Conservation (phyloP, 2,113 vertebrate genomes). For the Lepus timidus region DNA sequence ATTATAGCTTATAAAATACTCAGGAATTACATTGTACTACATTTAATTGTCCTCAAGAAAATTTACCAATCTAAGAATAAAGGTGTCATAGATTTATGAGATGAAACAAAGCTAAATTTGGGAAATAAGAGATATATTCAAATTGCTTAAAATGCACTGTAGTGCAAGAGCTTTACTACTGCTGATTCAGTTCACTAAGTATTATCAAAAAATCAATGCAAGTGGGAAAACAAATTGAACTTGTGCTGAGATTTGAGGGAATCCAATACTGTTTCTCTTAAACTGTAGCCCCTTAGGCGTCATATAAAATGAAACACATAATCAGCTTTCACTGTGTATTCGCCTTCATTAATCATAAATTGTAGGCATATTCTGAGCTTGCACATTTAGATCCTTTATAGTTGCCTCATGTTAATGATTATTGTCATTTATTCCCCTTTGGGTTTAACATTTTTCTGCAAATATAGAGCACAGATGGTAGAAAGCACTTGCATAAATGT, state of each 20-base stretch:
- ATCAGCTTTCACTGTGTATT: constrained; percentile 85
- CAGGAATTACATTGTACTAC: background rate
- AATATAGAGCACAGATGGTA: constrained; percentile 84
- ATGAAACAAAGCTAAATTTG: constrained; percentile 63
- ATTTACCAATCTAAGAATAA: constrained; percentile 50
- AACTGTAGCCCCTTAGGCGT: constrained; percentile 78
- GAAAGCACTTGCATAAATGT: constrained; percentile 82
- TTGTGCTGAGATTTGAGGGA: constrained; percentile 79
- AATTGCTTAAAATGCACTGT: constrained; percentile 69
- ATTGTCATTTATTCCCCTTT: constrained; percentile 77
- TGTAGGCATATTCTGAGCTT: constrained; percentile 83
- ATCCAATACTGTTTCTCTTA: constrained; percentile 80
- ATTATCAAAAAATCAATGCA: constrained; percentile 81
- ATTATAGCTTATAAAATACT: constrained; percentile 34
- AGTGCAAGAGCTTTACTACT: constrained; percentile 70
- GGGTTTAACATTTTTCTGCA: constrained; percentile 78
- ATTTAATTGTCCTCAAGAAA: constrained; percentile 10
- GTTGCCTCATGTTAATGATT: constrained; percentile 85
- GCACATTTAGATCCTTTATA: constrained; percentile 84
- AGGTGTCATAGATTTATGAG: constrained; percentile 15
- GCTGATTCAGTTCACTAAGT: constrained; percentile 82
- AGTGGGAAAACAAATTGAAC: constrained; percentile 80
- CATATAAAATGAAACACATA: constrained; percentile 83
- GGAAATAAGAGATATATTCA: constrained; percentile 58
- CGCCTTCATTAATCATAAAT: constrained; percentile 87